Evolutionary conservation across 1,140 invertebrate species (phyloP).

Genomic region (Pogonomyrmex californicus): DNA sequence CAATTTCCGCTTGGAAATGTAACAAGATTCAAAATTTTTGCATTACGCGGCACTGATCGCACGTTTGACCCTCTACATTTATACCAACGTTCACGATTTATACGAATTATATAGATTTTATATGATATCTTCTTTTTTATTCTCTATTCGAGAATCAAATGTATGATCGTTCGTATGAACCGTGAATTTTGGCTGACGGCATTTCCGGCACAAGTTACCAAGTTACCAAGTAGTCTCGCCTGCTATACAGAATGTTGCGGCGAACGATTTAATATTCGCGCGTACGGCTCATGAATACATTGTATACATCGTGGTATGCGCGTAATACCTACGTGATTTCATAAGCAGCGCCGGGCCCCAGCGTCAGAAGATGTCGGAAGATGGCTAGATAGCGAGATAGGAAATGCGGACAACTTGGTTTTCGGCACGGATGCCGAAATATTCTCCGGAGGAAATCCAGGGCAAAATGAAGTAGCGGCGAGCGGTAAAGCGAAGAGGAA

Average conservation of each 20-base stretch:
- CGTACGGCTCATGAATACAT: slow-evolving; percentile 57
- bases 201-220: slow-evolving; percentile 4
- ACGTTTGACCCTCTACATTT: slow-evolving; percentile 87
- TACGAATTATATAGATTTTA: background rate
- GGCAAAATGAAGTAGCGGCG: slow-evolving; percentile 67
- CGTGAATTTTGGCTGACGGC: background rate
- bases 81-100: slow-evolving; percentile 85
- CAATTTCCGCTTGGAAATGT: slow-evolving; percentile 5
- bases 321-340: slow-evolving; percentile 62
- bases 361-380: slow-evolving; percentile 8
- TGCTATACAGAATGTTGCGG: slow-evolving; percentile 41
- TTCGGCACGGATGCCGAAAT: slow-evolving; percentile 47
- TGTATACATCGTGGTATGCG: slow-evolving; percentile 23
- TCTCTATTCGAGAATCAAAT: background rate
- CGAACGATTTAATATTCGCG: slow-evolving; percentile 68
- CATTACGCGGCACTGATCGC: slow-evolving; percentile 86
- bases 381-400: slow-evolving; percentile 3
- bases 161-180: background rate
- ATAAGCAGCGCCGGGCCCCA: slow-evolving; percentile 22
- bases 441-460: slow-evolving; percentile 56
- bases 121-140: background rate
- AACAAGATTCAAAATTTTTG: background rate
- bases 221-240: slow-evolving; percentile 36
- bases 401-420: slow-evolving; percentile 39
- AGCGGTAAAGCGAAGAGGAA: slow-evolving; percentile 65